These are phyloP conservation scores for Tapera naevia DNA, from an alignment of 2,797 vertebrate genomes.

Conservation along the genomic window DNA sequence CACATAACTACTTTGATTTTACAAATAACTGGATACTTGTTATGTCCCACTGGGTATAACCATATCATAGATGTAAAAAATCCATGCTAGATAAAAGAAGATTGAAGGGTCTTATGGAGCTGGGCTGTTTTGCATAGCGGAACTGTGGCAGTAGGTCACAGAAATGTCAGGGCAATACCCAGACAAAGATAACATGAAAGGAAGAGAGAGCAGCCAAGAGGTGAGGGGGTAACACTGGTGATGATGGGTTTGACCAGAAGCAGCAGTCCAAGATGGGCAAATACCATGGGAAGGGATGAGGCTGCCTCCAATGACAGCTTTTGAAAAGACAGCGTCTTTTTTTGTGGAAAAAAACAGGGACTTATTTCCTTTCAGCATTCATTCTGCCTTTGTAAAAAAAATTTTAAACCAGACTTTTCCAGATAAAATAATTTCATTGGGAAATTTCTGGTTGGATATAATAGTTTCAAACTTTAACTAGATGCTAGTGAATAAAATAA, in stretches of 20 bases:
- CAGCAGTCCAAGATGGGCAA: not conserved
- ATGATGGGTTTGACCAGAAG: not conserved
- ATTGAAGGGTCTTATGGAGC: rapidly evolving
- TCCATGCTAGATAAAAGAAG: too few relatives aligned
- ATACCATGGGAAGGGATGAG: not conserved
- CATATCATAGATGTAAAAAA: not conserved
- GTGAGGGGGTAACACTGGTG: not conserved
- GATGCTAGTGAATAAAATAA: not conserved
- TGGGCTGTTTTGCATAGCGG: not conserved
- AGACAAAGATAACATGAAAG: not conserved
- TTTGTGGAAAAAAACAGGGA: not conserved
- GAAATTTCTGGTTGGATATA: not conserved
- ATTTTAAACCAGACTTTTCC: not conserved
- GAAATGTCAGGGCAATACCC: not conserved
- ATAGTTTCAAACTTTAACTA: not conserved
- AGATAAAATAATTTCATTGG: not conserved
- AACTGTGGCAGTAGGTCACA: not conserved
- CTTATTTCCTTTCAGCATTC: not conserved
- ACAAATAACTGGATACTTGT: not conserved
- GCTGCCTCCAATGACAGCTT: not conserved
- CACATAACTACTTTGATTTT: not conserved
- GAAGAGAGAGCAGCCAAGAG: not conserved
- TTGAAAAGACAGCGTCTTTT: not conserved
- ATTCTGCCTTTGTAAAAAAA: not conserved
- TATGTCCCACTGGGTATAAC: not conserved